Base-by-base conservation (phyloP, 2,113 vertebrate species). In the Bubalus kerabau region DNA sequence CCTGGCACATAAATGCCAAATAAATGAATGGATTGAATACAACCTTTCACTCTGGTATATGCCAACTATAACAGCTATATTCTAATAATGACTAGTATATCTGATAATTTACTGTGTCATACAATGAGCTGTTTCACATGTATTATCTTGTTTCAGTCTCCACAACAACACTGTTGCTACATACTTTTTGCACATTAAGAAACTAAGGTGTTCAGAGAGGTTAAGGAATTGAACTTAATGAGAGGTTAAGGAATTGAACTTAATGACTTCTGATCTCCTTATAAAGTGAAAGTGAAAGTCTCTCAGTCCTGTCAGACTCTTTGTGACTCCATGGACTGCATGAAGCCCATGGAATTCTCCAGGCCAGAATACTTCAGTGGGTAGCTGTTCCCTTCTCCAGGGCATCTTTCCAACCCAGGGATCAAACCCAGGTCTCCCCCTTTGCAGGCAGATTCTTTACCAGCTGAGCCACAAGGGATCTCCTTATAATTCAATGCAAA, bases 241-340 rank as follows among this genome's bases (percentile, higher is more conserved):
- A 90, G 23, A 93, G 46, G 54, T 80, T 88, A 94, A 86, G n/a
- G n/a, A 93, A 32, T 87, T 95, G 10, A 91, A 84, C 17, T 93
- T 88, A 62, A 60, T 46, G 19, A 83, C 36, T 6, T 62, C 64
- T 30, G 28, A 89, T 84, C 62, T n/a, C 7, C 62, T 19, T 64
- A 64, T 64, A 64, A 64, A 64, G 32, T 64, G 32, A 32, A 64
- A 64, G 30, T n/a, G 62, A n/a, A 64, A n/a, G 62, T 64, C 1
- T 2, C 32, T 64, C 62, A n/a, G 16, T 64, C 30, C 2, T n/a
- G 62, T 64, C 62, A 64, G 32, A 64, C 32, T 64, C 62, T 64
- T 64, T 64, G 32, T 64, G 62, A 64, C 62, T n/a, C 30, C 62
- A n/a, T n/a, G 62, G 62, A n/a, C 16, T n/a, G 32, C 62, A n/a